These are phyloP conservation scores for Trachymyrmex septentrionalis DNA, from an alignment of 1,140 invertebrate genomes.

Conservation along the genomic window DNA sequence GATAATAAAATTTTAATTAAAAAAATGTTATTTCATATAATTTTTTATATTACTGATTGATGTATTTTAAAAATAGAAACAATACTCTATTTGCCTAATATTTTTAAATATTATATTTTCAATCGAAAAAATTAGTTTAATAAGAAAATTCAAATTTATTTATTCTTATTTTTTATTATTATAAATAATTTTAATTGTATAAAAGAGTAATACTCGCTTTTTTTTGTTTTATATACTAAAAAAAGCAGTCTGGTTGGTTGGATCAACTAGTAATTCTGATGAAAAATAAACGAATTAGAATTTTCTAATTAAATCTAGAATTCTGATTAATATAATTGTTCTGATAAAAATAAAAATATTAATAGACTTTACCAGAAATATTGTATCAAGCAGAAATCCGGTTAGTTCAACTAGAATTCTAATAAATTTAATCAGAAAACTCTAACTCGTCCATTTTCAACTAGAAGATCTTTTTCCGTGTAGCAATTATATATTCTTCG, in stretches of 20 bases:
- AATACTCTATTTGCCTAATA: not conserved
- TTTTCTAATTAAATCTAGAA: no score
- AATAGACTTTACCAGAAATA: no score
- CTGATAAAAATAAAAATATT: no score
- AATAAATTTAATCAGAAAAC: no score
- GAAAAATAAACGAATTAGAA: no score
- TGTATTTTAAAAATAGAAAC: not conserved
- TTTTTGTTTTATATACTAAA: not conserved
- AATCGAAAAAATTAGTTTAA: not conserved
- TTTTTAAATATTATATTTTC: not conserved
- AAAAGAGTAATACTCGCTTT: not conserved
- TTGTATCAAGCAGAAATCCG: no score
- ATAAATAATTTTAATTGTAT: not conserved
- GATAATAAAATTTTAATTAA: constrained; percentile 7
- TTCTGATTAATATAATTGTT: no score
- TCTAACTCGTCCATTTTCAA: no score
- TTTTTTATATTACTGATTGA: not conserved
- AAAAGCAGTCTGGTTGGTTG: no score
- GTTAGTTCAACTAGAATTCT: no score
- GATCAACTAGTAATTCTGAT: no score
- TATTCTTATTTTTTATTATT: not conserved
- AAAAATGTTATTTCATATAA: not conserved
- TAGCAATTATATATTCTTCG: not conserved
- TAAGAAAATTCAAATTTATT: not conserved
- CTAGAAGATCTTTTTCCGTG: no score